A percentile compares a stretch with the other conserved stretches of the same genome.
Evolutionary conservation across 2,888 invertebrate genomes (phyloP).

Genomic region (Agonum fuliginosum): DNA sequence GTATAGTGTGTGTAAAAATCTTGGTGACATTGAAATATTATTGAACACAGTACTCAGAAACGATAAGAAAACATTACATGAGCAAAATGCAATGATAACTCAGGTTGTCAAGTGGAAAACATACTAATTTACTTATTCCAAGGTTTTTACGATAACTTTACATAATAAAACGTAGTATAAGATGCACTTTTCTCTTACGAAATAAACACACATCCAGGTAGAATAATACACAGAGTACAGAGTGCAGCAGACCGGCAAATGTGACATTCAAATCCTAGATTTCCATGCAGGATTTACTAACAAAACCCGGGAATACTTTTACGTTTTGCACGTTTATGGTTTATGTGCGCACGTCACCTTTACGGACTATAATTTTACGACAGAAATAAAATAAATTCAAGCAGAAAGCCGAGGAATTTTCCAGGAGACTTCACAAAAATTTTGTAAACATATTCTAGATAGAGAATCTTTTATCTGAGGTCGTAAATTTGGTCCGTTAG

Average conservation of each 20-base stretch:
- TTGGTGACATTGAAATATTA: no score
- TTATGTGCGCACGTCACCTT: conserved; percentile 16
- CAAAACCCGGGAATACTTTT: conserved; percentile 20
- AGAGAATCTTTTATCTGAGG: no score
- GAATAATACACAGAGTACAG: no score
- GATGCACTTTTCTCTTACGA: neutral
- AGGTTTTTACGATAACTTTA: neutral
- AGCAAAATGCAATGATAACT: neutral
- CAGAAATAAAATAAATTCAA: no score
- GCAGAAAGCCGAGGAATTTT: no score
- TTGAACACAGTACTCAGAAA: no score
- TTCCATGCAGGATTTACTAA: no score
- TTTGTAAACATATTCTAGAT: no score
- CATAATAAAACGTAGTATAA: neutral
- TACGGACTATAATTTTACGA: neutral
- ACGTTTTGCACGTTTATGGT: conserved; percentile 38
- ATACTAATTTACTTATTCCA: neutral
- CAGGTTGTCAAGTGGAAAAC: no score
- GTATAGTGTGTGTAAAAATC: no score
- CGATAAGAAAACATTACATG: neutral
- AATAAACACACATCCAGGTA: neutral
- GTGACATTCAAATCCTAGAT: conserved; percentile 40
- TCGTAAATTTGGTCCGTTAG: no score
- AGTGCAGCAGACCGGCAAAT: neutral
- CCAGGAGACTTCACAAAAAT: no score